Evolutionary conservation across 2,888 invertebrate genomes (phyloP), one percentile per base, ranked within the genome.

Genomic region (Drosophila flavopinicola): DNA sequence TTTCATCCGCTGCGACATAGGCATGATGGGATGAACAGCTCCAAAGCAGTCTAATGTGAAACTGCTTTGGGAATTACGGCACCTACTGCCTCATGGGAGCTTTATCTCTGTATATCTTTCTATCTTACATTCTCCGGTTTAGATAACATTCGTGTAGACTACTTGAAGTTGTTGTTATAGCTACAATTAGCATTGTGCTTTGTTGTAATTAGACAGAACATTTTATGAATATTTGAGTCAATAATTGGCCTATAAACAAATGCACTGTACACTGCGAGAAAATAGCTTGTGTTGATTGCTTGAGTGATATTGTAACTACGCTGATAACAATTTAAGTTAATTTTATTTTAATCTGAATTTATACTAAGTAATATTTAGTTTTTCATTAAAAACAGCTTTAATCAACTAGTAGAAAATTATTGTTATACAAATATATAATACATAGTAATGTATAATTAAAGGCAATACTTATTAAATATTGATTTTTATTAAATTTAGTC

Each of bases 161-260:
- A 53, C 72, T 75, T 49, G 66, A 64, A 27, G 56, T 37, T 58
- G 56, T 37, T 58, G 53, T 66, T 66, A 79, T 48, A 20, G 41
- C 45, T 54, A 41, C 37, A 61, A 64, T 66, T 63, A 39, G 60
- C 52, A 39, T 39, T 47, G 51, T 30, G 47, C 32, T 48, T 29
- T 25, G 65, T 71, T 56, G 69, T 71, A 80, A 85, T 88, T 87
- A 87, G 78, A 52, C 52, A n/a, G 39, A 74, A 63, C 66, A 72
- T 59, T 32, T 25, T 51, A 57, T 88, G 66, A 77, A 87, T 85
- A 71, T 78, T 75, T 71, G 52, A 85, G 60, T 53, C 68, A 60
- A 45, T 85, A 87, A 87, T 85, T 85, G 78, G 1, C 65, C 52
- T 48, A 68, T 63, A 78, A 74, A 61, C 70, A 70, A 73, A 53